These are phyloP conservation scores for Reticulitermes speratus DNA, from an alignment of 1,140 invertebrate genomes.

Conservation along the genomic window DNA sequence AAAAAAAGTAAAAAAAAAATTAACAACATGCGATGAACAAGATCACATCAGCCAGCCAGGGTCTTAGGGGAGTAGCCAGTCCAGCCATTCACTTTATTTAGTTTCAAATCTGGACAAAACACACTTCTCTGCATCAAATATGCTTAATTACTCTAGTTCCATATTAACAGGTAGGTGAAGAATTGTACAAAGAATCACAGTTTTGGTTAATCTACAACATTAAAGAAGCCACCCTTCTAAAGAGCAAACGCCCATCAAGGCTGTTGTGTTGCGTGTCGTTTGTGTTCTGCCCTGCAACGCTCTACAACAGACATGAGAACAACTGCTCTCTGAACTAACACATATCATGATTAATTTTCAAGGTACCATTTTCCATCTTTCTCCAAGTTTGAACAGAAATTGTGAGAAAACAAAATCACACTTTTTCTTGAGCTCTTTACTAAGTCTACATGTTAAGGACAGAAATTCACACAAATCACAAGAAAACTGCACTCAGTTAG, in stretches of 20 bases:
- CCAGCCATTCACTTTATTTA: conserved; percentile 24
- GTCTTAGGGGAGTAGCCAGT: conserved; percentile 30
- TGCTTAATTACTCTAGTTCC: conserved; percentile 4
- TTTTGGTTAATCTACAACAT: background rate
- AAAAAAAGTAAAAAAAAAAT: conserved; percentile 27
- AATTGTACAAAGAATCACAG: conserved; percentile 6
- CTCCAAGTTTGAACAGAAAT: background rate
- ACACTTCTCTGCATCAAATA: conserved; percentile 21
- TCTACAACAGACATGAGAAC: conserved; percentile 4
- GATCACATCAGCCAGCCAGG: conserved; percentile 27
- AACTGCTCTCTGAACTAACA: background rate
- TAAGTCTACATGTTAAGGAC: conserved; percentile 5
- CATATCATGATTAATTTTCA: background rate
- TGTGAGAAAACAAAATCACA: background rate
- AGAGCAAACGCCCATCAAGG: conserved; percentile 19
- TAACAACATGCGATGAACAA: conserved; percentile 24
- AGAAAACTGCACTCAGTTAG: conserved; percentile 23
- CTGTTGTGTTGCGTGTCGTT: conserved; percentile 14
- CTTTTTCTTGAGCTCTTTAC: background rate
- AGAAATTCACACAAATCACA: conserved; percentile 24
- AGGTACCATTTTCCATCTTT: background rate
- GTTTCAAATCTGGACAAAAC: conserved; percentile 20
- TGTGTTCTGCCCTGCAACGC: background rate
- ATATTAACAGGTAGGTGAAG: conserved; percentile 23
- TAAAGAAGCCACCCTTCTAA: background rate